phyloP scores from a whole-genome alignment of 2,113 vertebrate species.

The Phyllostomus hastatus region DNA sequence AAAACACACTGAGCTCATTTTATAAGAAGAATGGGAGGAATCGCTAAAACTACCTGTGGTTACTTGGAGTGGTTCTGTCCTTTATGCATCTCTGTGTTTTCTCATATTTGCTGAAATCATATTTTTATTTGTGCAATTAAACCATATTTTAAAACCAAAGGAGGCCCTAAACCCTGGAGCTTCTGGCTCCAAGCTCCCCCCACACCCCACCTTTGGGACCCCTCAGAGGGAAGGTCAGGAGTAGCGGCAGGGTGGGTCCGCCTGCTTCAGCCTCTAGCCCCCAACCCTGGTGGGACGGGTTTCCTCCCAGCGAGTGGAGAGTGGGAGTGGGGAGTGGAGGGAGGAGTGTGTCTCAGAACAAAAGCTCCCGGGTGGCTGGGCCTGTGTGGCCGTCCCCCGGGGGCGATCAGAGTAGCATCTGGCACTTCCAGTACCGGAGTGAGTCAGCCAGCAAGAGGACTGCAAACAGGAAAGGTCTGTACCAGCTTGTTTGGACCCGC shows the following conservation, averaged over 20 bases:
- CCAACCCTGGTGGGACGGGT: neutral
- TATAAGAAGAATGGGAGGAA: neutral
- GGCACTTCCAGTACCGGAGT: neutral
- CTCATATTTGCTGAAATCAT: neutral
- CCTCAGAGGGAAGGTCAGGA: neutral
- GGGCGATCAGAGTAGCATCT: neutral
- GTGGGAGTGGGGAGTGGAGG: neutral
- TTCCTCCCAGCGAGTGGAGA: neutral
- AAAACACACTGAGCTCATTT: neutral
- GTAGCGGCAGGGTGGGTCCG: neutral
- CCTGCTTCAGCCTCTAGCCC: neutral
- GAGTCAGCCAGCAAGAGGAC: neutral
- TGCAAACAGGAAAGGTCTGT: rapidly evolving
- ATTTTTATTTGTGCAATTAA: neutral
- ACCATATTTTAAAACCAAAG: neutral
- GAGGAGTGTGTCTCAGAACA: too few relatives aligned
- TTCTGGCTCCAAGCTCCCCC: neutral
- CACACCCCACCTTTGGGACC: neutral
- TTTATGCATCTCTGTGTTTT: neutral
- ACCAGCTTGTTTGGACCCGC: rapidly evolving
- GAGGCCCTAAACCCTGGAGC: neutral
- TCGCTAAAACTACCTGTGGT: neutral
- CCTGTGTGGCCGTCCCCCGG: neutral
- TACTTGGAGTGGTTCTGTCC: neutral
- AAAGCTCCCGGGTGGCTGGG: neutral